Conservation (phyloP, 35 echinoderm and acorn worm genomes). For the Ophioderma brevispina region DNA sequence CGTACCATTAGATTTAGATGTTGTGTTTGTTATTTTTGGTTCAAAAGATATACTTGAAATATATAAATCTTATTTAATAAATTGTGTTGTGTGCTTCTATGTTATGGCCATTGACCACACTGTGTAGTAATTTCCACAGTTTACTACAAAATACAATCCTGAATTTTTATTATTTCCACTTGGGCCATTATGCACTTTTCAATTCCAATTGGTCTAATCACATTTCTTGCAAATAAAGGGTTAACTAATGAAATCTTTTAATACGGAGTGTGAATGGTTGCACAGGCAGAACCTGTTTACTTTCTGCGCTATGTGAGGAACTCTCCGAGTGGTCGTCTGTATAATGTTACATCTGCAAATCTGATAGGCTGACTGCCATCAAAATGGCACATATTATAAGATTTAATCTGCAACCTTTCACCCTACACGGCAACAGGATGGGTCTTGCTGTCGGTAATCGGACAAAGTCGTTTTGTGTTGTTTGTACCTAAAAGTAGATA, state of each 20-base stretch:
- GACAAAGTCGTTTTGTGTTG: conserved; percentile 98
- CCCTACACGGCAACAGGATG: conserved; percentile 80
- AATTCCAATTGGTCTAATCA: conserved; percentile 26
- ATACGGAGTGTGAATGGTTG: too few relatives aligned
- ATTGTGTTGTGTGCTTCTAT: too few relatives aligned
- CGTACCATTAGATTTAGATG: too few relatives aligned
- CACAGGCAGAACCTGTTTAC: too few relatives aligned
- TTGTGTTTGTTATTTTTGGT: not conserved
- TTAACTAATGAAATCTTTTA: too few relatives aligned
- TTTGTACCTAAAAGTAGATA: conserved; percentile 73
- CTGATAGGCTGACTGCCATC: conserved; percentile 90
- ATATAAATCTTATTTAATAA: too few relatives aligned
- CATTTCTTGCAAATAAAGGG: conserved; percentile 74
- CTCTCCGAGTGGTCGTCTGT: conserved; percentile 83
- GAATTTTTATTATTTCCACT: too few relatives aligned
- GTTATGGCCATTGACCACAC: too few relatives aligned
- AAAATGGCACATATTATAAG: conserved; percentile 76
- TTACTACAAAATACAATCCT: too few relatives aligned
- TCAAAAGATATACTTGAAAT: not conserved
- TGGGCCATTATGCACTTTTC: too few relatives aligned
- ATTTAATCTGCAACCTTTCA: conserved; percentile 75
- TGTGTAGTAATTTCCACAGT: too few relatives aligned
- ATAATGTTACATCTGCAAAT: conserved; percentile 89
- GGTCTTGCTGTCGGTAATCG: conserved; percentile 73
- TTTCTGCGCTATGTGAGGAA: conserved; percentile 48